Base-by-base conservation (phyloP, 1,140 invertebrate species). In the Gryon sp. region DNA sequence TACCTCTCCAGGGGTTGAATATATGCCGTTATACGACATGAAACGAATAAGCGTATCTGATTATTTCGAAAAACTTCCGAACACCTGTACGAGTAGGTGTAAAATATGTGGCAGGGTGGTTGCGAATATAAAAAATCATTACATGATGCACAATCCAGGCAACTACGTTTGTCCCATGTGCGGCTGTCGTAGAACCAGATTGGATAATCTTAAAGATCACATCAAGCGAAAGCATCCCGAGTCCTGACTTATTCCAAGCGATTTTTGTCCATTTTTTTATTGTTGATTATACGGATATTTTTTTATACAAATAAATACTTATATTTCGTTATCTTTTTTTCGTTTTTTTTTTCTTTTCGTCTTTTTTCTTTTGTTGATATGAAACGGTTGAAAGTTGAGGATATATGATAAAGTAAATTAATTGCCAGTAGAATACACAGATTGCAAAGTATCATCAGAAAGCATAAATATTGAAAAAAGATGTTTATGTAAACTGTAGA, bases 181-280 rank as follows among this genome's bases (percentile, higher is more conserved):
- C 83, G 90, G 92, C 3, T 92, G 93, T 72, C 90, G 91, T 57
- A 91, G 93, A 76, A 94, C 92, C 28, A 90, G 93, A 66, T 90
- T 92, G 76, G 93, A 94, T 82, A 93, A 93, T 83, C 90, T 94
- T 77, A 94, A 94, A 89, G 90, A 91, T 70, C 93, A 94, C 84
- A 91, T 93, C 66, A 91, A 92, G 84, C 91, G 92, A 86, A 93
- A 93, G 87, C 93, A 94, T 84, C 90, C 90, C 22, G 78, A 82
- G 46, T 81, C 75, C 70, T 72, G 75, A 22, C 69, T 78, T 46
- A 34, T 73, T 16, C 16, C 63, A 38, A 78, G n/a, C n/a, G n/a
- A n/a, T n/a, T n/a, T n/a, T n/a, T n/a, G n/a, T n/a, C n/a, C n/a
- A n/a, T n/a, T n/a, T n/a, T n/a, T n/a, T n/a, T n/a, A n/a, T n/a